These are phyloP conservation scores for Orchestes rusci DNA, from an alignment of 2,888 invertebrate species.

Conservation along the genomic window DNA sequence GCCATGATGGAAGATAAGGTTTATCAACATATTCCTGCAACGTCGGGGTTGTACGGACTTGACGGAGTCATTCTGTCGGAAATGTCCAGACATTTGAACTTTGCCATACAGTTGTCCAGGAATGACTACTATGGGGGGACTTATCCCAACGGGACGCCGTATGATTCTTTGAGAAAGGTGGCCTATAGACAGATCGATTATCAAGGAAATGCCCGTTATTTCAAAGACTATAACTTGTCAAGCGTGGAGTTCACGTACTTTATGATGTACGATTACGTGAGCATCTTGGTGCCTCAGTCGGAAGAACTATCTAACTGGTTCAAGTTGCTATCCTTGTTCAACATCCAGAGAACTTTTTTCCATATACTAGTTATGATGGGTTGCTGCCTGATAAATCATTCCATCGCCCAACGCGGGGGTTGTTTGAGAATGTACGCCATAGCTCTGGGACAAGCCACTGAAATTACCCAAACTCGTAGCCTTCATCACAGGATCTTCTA, in stretches of 20 bases:
- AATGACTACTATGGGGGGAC: constrained; percentile 18
- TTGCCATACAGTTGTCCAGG: constrained; percentile 31
- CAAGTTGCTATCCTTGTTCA: constrained; percentile 3
- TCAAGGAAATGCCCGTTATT: constrained; percentile 42
- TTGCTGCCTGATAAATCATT: constrained; percentile 10
- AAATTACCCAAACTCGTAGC: constrained; percentile 21
- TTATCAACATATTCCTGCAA: constrained; percentile 18
- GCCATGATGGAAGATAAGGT: constrained; percentile 2
- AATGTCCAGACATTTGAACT: constrained; percentile 39
- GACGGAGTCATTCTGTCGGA: constrained; percentile 39
- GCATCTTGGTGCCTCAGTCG: constrained; percentile 44
- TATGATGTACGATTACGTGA: constrained; percentile 39
- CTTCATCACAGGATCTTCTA: constrained; percentile 11
- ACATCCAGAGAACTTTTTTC: background rate
- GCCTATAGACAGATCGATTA: constrained; percentile 38
- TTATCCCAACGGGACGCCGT: constrained; percentile 12
- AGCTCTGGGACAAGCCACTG: constrained; percentile 12
- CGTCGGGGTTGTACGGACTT: constrained; percentile 33
- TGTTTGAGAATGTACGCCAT: background rate
- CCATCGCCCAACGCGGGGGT: background rate
- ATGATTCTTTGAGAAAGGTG: constrained; percentile 40
- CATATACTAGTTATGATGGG: background rate
- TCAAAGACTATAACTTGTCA: constrained; percentile 38
- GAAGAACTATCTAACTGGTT: constrained; percentile 42
- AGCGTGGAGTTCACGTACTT: constrained; percentile 42